Evolutionary conservation across 1,140 invertebrate species (phyloP), one percentile per base, ranked within the genome.

Genomic region (Mycetomoellerius zeteki): DNA sequence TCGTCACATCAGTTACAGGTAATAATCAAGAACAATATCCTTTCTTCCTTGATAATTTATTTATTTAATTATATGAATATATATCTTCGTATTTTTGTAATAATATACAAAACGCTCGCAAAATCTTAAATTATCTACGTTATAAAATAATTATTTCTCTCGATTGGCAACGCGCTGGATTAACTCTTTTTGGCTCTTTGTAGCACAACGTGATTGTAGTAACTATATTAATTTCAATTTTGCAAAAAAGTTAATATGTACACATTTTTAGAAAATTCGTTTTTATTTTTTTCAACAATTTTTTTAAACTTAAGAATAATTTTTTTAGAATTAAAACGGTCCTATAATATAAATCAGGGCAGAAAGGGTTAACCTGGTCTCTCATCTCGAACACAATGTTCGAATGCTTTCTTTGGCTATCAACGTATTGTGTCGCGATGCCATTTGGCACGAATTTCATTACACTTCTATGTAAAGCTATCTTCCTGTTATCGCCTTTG

Each of bases 381-480:
- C 43, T 65, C n/a, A 19, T 80, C 43, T 52, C n/a, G 27, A 80
- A 76, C n/a, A 47, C 27, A 19, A 50, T 30, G 37, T 47, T 62
- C 14, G 58, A 73, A 86, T 62, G 19, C 67, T 81, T 75, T 92
- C 90, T 92, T 92, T 92, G 90, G 89, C 89, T 90, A 87, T 89
- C 84, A 77, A 89, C 81, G 14, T 67, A 16, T 89, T 27, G n/a
- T n/a, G 10, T 89, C 27, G 43, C 27, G 19, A 65, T 78, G 69
- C 89, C 80, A 75, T 92, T 91, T 91, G 91, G 90, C 91, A 91
- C 90, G 73, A 87, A 73, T 82, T 65, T 81, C 52, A 86, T 88
- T 80, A 56, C 78, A 58, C 52, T n/a, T 33, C 54, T 76, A 65
- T 43, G 19, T 80, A 47, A 50, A 64, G n/a, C 43, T 58, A 21